Evolutionary conservation across 2,888 invertebrate genomes (phyloP), one percentile per base, ranked within the genome.

Genomic region (Petrolisthes cinctipes): DNA sequence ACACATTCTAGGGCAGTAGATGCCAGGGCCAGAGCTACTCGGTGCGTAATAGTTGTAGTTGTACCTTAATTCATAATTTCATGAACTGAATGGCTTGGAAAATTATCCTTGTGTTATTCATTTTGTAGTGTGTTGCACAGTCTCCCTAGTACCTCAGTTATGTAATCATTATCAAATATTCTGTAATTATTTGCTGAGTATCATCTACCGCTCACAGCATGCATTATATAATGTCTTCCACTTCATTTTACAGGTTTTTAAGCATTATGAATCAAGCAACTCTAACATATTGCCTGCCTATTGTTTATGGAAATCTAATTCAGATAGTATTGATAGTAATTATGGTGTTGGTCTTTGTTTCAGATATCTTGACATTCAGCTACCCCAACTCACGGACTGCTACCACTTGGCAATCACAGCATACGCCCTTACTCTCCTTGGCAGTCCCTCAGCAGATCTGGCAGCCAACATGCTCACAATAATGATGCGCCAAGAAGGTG

Each of bases 371-470:
- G 93, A 93, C 90, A 92, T 91, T 75, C 90, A 92, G n/a, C 89
- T 93, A 80, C 90, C 91, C 5, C 90, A 91, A 9, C 86, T 93
- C 57, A 90, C 82, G 0, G 93, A 94, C 91, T 92, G 94, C 0
- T 94, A 94, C 91, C 93, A 93, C 86, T 91, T 94, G 86, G 93
- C 94, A 5, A 93, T 94, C 82, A 92, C 93, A 3, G 92, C 94
- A 0, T 94, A 94, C 91, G 94, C 94, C 7, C 92, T 94, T 54
- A 92, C 92, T 20, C 81, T 93, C 4, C 92, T 92, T 9, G 92
- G 92, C 83, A 93, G 93, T 91, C 91, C 92, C 5, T 92, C 93
- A 56, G 92, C 92, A 80, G 93, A 93, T 83, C 90, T 91, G 6
- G 93, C 93, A 0, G 93, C 92, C 88, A 86, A 87, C 20, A 91